These are phyloP conservation scores for Triplophysa tibetana DNA, from an alignment of 2,113 vertebrate species.

Conservation along the genomic window DNA sequence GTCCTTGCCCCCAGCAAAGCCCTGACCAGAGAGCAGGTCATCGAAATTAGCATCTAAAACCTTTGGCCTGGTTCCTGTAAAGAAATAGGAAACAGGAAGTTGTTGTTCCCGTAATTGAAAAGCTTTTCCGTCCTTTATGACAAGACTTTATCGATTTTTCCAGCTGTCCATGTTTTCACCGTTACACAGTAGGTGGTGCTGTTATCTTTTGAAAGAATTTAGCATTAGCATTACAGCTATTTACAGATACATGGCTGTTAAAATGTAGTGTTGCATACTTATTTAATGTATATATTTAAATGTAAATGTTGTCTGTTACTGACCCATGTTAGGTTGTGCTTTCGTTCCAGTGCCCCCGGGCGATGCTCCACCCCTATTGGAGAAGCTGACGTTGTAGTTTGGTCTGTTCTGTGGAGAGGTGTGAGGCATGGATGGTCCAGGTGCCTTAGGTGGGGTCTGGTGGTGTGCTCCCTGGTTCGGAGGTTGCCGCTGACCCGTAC, in stretches of 20 bases:
- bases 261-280: neutral
- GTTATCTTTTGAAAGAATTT: no score
- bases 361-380: conserved; percentile 75
- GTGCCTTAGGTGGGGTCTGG: conserved; percentile 67
- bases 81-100: conserved; percentile 46
- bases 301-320: conserved; percentile 54
- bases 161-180: no score
- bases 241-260: no score
- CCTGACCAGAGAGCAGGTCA: conserved; percentile 92
- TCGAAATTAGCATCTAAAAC: conserved; percentile 86
- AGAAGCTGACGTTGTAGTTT: conserved; percentile 96
- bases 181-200: no score
- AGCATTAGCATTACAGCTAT: no score
- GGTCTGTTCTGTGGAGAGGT: conserved; percentile 92
- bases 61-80: conserved; percentile 85
- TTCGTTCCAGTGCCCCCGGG: conserved; percentile 76
- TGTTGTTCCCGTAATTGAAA: no score
- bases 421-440: conserved; percentile 80
- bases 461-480: conserved; percentile 61
- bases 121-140: no score
- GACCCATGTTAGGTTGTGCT: conserved; percentile 76
- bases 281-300: no score
- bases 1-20: conserved; percentile 92
- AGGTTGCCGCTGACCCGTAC: conserved; percentile 56
- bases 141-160: no score